Conservation (phyloP, 1,140 invertebrate genomes). For the Colletes gigas region DNA sequence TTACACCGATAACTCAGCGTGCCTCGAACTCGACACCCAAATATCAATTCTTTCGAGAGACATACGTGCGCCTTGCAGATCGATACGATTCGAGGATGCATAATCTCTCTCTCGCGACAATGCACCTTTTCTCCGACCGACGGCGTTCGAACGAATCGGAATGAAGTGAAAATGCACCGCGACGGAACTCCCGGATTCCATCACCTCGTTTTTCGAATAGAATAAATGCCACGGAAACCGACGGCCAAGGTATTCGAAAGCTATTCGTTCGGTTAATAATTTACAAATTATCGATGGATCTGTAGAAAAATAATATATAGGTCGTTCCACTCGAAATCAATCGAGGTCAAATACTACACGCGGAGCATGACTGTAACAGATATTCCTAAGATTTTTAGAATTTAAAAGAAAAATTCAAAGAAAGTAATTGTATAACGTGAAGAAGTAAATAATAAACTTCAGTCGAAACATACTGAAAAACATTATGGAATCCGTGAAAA, state of each 20-base stretch:
- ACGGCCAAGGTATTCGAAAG: background rate
- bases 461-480: too few species aligned
- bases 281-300: too few species aligned
- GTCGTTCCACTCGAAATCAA: too few species aligned
- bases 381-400: too few species aligned
- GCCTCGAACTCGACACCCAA: conserved; percentile 43
- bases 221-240: background rate
- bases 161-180: conserved; percentile 3
- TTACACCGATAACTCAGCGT: conserved; percentile 13
- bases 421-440: too few species aligned
- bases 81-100: conserved; percentile 39
- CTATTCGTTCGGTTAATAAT: too few species aligned
- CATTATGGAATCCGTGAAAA: too few species aligned
- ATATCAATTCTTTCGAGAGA: conserved; percentile 53
- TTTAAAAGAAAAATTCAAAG: too few species aligned
- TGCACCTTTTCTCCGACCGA: conserved; percentile 38
- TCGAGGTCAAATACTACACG: too few species aligned
- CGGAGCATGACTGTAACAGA: too few species aligned
- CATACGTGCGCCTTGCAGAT: conserved; percentile 12
- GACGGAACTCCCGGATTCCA: background rate
- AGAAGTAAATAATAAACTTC: too few species aligned
- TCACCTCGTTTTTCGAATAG: background rate
- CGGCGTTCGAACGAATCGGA: conserved; percentile 5
- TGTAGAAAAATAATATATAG: too few species aligned
- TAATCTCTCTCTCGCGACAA: conserved; percentile 44